Base-by-base conservation (phyloP, 2,888 invertebrate genomes). In the Phasia obesa region DNA sequence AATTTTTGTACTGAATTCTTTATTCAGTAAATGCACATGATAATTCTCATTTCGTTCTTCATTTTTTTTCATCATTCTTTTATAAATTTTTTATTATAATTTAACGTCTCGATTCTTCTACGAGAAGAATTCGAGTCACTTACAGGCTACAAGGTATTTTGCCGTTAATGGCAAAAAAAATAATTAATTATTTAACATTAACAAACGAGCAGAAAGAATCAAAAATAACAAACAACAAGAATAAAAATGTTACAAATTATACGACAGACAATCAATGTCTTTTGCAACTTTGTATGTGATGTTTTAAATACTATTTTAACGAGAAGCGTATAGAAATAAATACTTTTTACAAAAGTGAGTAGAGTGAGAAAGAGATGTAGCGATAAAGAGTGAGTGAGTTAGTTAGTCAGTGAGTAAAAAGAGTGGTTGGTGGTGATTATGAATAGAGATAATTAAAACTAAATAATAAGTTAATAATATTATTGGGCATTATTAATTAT, bases 11-110 rank as follows among this genome's bases (percentile, higher is more conserved):
- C 91, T 88, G 91, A 90, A 90, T 85, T 87, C 87, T 91, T 91
- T 90, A 90, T 91, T 90, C 91, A 90, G 91, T 89, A 88, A 87
- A 90, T 91, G 91, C 91, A 88, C 86, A 86, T 83, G 85, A 81
- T 88, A 87, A 87, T 87, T 88, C 86, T 86, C 88, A 88, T 88
- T 85, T 59, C 55, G 25, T 77, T 44, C 42, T 69, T 59, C 6
- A 42, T 42, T 49, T 75, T n/a, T 67, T 38, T 76, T 76, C 31
- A 53, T 53, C 15, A 51, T 76, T 60, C n/a, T 69, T 77, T 25
- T 53, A 42, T 27, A 53, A 21, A 51, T 21, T 25, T 60, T 49
- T 53, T 42, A 25, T 53, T 23, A 4, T 23, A 35, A 49, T 42
- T 76, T 71, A 73, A 62, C 42, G 49, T 49, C 49, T 84, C 84